Conservation (phyloP, 2,113 vertebrate genomes). For the Oncorhynchus tshawytscha region DNA sequence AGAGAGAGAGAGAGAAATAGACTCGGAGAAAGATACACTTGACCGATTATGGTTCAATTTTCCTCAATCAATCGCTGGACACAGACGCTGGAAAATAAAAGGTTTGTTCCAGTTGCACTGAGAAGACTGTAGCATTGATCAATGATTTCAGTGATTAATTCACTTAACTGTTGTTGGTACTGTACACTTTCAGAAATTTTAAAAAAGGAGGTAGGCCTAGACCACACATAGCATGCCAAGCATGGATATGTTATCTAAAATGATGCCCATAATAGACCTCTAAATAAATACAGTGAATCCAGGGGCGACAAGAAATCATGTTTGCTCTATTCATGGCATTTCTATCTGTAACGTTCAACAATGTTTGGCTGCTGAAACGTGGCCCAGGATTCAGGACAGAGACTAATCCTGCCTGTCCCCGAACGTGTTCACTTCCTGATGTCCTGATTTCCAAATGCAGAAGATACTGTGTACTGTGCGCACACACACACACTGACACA, state of each 20-base stretch:
- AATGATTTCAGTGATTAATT: background rate
- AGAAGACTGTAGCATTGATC: background rate
- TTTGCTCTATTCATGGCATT: too few species aligned
- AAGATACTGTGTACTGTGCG: background rate
- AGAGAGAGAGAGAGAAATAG: background rate
- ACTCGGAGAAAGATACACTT: conserved; percentile 8
- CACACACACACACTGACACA: too few species aligned
- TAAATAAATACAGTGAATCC: too few species aligned
- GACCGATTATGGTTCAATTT: conserved; percentile 18
- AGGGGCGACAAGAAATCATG: too few species aligned
- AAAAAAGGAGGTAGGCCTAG: background rate
- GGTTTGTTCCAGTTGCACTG: background rate
- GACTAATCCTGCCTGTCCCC: too few species aligned
- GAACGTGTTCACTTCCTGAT: too few species aligned
- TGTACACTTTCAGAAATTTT: background rate
- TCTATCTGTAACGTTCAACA: too few species aligned
- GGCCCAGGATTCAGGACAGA: too few species aligned
- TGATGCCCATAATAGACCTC: too few species aligned
- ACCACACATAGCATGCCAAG: background rate
- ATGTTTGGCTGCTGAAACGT: too few species aligned
- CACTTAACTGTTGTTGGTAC: background rate
- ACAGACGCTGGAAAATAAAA: background rate
- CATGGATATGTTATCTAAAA: too few species aligned
- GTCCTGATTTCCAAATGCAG: background rate
- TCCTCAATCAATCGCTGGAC: conserved; percentile 7